A percentile compares a stretch with the other conserved stretches of the same genome.
These are phyloP conservation scores for Choristoneura fumiferana DNA, from an alignment of 1,140 invertebrate genomes.

Conservation along the genomic window DNA sequence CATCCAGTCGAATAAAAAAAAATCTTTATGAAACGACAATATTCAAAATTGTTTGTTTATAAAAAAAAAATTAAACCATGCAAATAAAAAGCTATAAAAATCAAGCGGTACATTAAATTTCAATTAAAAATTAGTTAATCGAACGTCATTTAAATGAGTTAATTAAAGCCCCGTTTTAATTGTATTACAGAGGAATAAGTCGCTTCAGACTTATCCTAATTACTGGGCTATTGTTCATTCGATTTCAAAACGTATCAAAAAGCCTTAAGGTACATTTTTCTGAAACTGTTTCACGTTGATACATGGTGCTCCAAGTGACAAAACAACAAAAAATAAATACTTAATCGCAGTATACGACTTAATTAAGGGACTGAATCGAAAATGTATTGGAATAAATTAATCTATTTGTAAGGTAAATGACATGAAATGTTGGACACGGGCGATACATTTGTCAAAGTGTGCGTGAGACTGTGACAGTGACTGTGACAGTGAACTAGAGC, in stretches of 20 bases:
- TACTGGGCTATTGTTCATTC: neutral
- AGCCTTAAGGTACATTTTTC: neutral
- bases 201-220: neutral
- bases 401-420: conserved; percentile 17
- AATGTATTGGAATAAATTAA: conserved; percentile 26
- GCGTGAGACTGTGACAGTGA: neutral
- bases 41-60: too few species aligned
- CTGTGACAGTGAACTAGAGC: too few species aligned
- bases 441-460: conserved; percentile 6
- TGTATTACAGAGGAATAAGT: conserved; percentile 7
- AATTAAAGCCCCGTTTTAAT: conserved; percentile 10
- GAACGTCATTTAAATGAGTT: conserved; percentile 1
- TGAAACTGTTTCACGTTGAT: neutral
- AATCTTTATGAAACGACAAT: too few species aligned
- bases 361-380: conserved; percentile 47
- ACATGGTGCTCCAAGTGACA: conserved; percentile 25
- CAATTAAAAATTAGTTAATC: neutral
- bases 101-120: neutral
- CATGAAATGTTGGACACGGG: neutral
- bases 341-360: conserved; percentile 54
- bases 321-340: conserved; percentile 46
- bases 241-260: neutral
- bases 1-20: too few species aligned
- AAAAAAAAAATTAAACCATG: too few species aligned
- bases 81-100: too few species aligned